Base-by-base conservation (phyloP, 2,888 invertebrate genomes). In the Hirtodrosophila trivittata region DNA sequence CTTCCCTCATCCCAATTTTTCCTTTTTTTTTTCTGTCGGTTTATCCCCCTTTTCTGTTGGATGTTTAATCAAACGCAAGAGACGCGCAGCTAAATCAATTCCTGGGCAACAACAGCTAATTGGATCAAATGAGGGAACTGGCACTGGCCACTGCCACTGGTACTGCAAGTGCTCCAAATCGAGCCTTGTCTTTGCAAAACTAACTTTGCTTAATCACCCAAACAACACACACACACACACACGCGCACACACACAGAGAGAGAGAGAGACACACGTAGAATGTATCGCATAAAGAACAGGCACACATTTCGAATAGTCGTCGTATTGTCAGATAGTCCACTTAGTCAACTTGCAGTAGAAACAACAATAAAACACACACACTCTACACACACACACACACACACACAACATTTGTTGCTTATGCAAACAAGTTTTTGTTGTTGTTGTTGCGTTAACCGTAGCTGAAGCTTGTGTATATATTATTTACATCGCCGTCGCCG, bases 351-450 rank as follows among this genome's bases (percentile, higher is more conserved):
- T 65, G 67, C 67, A 56, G 56, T 55, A 33, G 50, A 46, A 65
- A 54, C 39, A 71, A 56, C 41, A 62, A 57, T 37, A 60, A 56
- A 45, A 25, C 28, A 12, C 26, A 52, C 43, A 18, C 35, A 26
- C 42, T n/a, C n/a, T n/a, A 52, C 42, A 33, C 52, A 42, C 25
- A 28, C 32, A 21, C 4, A 30, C 28, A 43, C 14, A 37, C 25
- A 35, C 37, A 37, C 28, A 49, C 21, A 55, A 52, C 49, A 52
- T 71, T 77, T 77, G 75, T 55, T 71, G 75, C 78, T 71, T 81
- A 77, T 84, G 82, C 71, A 80, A 80, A 80, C 82, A 82, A 67
- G 71, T 77, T 75, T 65, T 59, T 62, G 57, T 33, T 58, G 38
- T 68, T 72, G 12, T 16, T 63, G 42, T 18, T 64, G 33, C 41